These are phyloP conservation scores for Camponotus vicinus DNA, from an alignment of 1,140 invertebrate species.

Conservation along the genomic window DNA sequence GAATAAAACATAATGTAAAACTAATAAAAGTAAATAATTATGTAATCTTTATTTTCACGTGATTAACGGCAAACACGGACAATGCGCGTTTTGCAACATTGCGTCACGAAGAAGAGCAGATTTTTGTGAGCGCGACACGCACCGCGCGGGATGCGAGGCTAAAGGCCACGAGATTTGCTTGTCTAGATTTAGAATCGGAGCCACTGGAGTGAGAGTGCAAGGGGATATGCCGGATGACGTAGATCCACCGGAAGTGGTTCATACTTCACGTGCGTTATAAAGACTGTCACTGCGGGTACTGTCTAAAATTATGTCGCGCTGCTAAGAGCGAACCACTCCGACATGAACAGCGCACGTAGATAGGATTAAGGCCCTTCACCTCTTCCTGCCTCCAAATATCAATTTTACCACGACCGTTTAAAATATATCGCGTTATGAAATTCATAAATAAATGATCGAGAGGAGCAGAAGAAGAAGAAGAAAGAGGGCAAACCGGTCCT, in stretches of 20 bases:
- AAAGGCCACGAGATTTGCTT: constrained; percentile 75
- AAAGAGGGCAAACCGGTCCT: constrained; percentile 10
- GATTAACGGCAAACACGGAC: neutral
- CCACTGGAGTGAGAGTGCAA: constrained; percentile 74
- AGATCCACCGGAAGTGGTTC: constrained; percentile 77
- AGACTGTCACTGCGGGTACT: constrained; percentile 76
- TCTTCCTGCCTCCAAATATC: neutral
- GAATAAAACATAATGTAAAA: neutral
- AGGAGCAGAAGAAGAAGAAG: neutral
- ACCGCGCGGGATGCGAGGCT: constrained; percentile 61
- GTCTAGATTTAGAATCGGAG: constrained; percentile 77
- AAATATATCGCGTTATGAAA: constrained; percentile 13
- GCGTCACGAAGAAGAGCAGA: neutral
- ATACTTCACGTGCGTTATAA: constrained; percentile 77
- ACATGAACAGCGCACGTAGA: constrained; percentile 49
- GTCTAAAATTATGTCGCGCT: constrained; percentile 75
- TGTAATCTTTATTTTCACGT: neutral
- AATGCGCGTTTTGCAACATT: neutral
- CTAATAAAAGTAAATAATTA: neutral
- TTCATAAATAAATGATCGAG: constrained; percentile 36
- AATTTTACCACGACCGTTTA: neutral
- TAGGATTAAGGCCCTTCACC: neutral
- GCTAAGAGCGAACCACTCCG: constrained; percentile 61
- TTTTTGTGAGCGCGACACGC: constrained; percentile 33
- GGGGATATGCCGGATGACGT: constrained; percentile 75